Base-by-base conservation (phyloP, 1,140 invertebrate genomes). In the Myzus persicae region DNA sequence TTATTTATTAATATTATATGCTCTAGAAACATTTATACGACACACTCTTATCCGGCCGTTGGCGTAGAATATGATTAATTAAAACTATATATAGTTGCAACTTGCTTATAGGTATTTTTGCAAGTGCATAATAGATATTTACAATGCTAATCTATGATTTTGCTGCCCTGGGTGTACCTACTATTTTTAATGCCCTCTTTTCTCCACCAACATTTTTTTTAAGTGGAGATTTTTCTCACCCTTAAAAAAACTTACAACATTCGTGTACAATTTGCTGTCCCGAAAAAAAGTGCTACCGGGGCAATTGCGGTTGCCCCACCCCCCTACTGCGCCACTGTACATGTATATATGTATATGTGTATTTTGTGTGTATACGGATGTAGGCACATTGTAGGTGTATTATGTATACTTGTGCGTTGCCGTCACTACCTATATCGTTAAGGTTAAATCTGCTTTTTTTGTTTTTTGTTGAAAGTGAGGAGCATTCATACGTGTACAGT, bases 11-110 rank as follows among this genome's bases (percentile, higher is more conserved):
- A n/a, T 67, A 67, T 67, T 67, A n/a, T 67, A 67, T 67, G 14
- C 31, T 67, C 59, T 4, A 0, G 14, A n/a, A 51, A 38, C 38
- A 59, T 90, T n/a, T 90, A 90, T 20, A 91, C 40, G 18, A 91
- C 40, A 31, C 26, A 24, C 42, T n/a, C 20, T 22, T 44, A 82
- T 82, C 91, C 91, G 48, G 91, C 42, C n/a, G 91, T 92, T 92
- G 38, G 67, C 91, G 76, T 82, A 67, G 31, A 67, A 40, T 38
- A 38, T 85, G 51, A 92, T 92, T 92, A 84, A 92, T 92, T 92
- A 92, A 92, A 92, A 92, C 44, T 81, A 51, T 44, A 91, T 90
- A 26, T 20, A 67, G 24, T 26, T n/a, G 11, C 14, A n/a, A 14
- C n/a, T n/a, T n/a, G n/a, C n/a, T n/a, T n/a, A 6, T 67, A n/a